These are phyloP conservation scores for Mareca strepera DNA, from an alignment of 2,797 vertebrate species.

Conservation along the genomic window DNA sequence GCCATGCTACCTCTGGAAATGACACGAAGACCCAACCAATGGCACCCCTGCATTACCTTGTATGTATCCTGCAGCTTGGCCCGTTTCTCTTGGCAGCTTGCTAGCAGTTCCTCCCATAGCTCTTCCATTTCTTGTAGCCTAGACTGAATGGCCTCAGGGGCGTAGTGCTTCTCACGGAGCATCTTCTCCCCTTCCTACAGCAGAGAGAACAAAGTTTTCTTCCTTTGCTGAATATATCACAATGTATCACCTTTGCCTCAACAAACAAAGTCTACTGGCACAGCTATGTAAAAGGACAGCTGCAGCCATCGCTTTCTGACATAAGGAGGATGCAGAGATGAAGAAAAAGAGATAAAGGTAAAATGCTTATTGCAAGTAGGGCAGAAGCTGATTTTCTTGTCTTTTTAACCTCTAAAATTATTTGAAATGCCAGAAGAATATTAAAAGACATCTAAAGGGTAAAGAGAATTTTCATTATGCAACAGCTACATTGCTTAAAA, in stretches of 20 bases:
- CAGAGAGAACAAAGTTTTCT: background rate
- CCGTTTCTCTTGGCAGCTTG: slow-evolving; percentile 83
- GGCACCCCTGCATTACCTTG: slow-evolving; percentile 75
- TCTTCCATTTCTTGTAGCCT: slow-evolving; percentile 83
- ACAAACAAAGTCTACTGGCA: background rate
- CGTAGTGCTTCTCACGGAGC: slow-evolving; percentile 71
- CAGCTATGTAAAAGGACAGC: background rate
- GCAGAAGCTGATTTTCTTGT: background rate
- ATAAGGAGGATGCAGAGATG: background rate
- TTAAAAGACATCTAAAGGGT: background rate
- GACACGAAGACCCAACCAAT: background rate
- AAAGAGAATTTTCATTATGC: background rate
- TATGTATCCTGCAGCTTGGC: slow-evolving; percentile 83
- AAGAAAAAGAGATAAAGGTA: background rate
- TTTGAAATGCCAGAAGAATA: background rate
- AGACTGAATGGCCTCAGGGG: slow-evolving; percentile 78
- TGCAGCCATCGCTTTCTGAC: background rate
- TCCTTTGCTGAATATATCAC: background rate
- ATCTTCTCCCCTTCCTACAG: slow-evolving; percentile 86
- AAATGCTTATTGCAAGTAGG: background rate
- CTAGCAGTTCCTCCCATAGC: slow-evolving; percentile 84
- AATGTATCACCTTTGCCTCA: background rate
- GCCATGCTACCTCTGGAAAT: background rate
- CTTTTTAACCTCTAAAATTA: background rate
- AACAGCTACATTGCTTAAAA: background rate